Conservation (phyloP, 2,113 vertebrate species). For the Nycticorax nycticorax region DNA sequence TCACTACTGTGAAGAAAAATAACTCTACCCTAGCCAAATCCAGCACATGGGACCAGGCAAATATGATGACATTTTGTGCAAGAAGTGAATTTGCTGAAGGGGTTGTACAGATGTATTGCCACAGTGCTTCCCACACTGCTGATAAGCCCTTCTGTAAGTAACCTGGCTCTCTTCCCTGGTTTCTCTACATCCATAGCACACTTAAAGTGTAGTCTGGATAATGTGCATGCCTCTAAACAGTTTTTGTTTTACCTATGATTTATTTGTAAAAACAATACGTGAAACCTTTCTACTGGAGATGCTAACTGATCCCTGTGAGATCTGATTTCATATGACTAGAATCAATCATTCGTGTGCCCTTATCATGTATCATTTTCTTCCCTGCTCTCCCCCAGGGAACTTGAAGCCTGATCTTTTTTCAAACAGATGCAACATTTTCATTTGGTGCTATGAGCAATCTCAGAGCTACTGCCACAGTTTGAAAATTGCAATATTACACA, state of each 20-base stretch:
- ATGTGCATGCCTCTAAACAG: background rate
- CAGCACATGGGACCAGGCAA: background rate
- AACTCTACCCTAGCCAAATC: no score
- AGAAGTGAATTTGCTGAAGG: background rate
- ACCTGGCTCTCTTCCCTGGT: background rate
- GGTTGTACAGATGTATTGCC: background rate
- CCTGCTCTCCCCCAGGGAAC: background rate
- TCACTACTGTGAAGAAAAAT: no score
- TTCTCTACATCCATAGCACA: background rate
- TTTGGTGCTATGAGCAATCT: background rate
- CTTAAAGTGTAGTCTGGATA: background rate
- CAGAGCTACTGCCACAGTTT: background rate
- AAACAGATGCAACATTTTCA: background rate
- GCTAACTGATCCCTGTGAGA: background rate
- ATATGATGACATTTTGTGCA: background rate
- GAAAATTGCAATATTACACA: background rate
- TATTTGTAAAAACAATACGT: background rate
- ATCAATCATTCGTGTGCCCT: background rate
- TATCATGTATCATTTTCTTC: background rate
- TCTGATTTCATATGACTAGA: background rate
- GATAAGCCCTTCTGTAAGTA: accelerated
- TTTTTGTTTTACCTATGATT: background rate
- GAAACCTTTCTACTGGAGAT: background rate
- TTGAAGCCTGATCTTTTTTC: background rate
- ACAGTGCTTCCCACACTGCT: background rate